Conservation (phyloP, 2,797 vertebrate genomes). For the Oreochromis grahami region DNA sequence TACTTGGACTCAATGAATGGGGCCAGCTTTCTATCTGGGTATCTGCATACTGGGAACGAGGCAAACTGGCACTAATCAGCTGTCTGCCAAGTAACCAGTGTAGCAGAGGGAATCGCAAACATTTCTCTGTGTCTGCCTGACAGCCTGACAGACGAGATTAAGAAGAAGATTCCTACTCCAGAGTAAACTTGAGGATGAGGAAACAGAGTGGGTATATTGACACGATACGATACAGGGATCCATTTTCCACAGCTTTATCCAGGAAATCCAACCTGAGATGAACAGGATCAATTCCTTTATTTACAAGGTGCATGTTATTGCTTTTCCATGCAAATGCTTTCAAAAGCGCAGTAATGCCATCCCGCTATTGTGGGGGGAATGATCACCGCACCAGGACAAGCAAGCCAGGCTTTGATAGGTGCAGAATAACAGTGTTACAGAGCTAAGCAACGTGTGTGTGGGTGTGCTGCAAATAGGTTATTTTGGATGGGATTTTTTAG, state of each 20-base stretch:
- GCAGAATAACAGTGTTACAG: conserved; percentile 70
- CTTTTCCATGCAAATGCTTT: conserved; percentile 80
- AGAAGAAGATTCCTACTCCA: conserved; percentile 30
- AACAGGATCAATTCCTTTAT: conserved; percentile 72
- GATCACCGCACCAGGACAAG: conserved; percentile 65
- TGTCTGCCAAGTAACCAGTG: conserved; percentile 49
- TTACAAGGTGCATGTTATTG: conserved; percentile 73
- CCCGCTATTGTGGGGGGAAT: conserved; percentile 71
- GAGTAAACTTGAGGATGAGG: conserved; percentile 54
- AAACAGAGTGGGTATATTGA: conserved; percentile 20
- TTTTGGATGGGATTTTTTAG: conserved; percentile 67
- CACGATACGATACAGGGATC: conserved; percentile 31
- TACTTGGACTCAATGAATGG: conserved; percentile 42
- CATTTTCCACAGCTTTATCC: conserved; percentile 62
- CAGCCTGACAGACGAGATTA: conserved; percentile 39
- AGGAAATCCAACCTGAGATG: conserved; percentile 72
- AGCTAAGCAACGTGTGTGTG: conserved; percentile 74
- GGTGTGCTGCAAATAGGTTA: conserved; percentile 82
- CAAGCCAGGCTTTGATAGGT: conserved; percentile 66
- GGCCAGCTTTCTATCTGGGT: conserved; percentile 50
- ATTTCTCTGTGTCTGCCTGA: conserved; percentile 38
- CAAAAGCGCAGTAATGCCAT: conserved; percentile 73
- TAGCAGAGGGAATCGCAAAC: conserved; percentile 31
- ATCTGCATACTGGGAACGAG: conserved; percentile 56
- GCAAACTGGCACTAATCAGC: conserved; percentile 52